Percentiles rank a stretch among this genome's conserved stretches.
These are phyloP conservation scores for Polypterus senegalus DNA, from an alignment of 2,113 vertebrate species.

Conservation along the genomic window DNA sequence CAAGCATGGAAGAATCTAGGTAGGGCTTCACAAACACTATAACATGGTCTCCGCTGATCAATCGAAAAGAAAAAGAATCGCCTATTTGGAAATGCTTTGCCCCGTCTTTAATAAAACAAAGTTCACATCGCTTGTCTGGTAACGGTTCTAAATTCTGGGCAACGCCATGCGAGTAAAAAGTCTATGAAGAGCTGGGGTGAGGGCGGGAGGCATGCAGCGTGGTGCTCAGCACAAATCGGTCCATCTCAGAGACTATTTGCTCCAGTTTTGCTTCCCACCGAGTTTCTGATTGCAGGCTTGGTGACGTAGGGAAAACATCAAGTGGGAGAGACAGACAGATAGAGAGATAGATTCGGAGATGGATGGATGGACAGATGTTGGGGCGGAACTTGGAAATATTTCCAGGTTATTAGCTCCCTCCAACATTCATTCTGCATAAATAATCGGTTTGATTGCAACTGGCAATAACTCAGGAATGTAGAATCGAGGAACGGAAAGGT, in stretches of 20 bases:
- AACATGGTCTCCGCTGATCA: too few relatives aligned
- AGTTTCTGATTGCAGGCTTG: conserved; percentile 45
- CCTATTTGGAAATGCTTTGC: too few relatives aligned
- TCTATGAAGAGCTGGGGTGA: too few relatives aligned
- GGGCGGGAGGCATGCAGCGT: too few relatives aligned
- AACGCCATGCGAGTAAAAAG: too few relatives aligned
- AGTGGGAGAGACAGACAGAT: conserved; percentile 21
- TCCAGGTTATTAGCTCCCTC: conserved; percentile 35
- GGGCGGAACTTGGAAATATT: conserved; percentile 45
- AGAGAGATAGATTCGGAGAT: conserved; percentile 29
- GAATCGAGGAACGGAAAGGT: conserved; percentile 18
- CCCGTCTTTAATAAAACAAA: too few relatives aligned
- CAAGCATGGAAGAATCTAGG: too few relatives aligned
- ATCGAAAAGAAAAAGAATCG: too few relatives aligned
- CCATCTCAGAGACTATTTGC: conserved; percentile 24
- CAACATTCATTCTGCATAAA: conserved; percentile 26
- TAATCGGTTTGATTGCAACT: conserved; percentile 26
- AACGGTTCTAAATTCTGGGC: too few relatives aligned
- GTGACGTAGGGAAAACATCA: conserved; percentile 38
- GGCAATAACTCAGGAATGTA: conserved; percentile 23
- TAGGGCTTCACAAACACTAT: too few relatives aligned
- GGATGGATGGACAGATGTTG: conserved; percentile 47
- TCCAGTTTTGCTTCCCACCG: conserved; percentile 31
- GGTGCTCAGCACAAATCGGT: conserved; percentile 28
- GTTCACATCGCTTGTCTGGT: too few relatives aligned